These are phyloP conservation scores for Eubasilissa regina DNA, from an alignment of 1,140 invertebrate species.

Conservation along the genomic window DNA sequence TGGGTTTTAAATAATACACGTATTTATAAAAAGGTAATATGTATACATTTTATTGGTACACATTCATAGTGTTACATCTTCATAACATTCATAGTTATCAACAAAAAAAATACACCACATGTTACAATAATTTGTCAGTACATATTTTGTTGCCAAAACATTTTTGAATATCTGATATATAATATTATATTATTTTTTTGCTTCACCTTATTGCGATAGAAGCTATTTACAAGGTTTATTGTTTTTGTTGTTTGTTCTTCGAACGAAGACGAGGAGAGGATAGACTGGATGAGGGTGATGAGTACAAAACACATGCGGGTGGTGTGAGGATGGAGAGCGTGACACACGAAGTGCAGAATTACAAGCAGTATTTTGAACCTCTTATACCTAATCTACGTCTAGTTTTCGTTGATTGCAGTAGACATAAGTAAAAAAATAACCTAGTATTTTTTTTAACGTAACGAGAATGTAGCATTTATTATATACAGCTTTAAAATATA, in stretches of 20 bases:
- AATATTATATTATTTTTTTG: constrained; percentile 10
- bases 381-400: constrained; percentile 44
- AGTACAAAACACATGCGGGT: constrained; percentile 37
- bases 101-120: constrained; percentile 41
- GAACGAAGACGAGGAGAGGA: constrained; percentile 1
- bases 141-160: constrained; percentile 32
- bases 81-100: constrained; percentile 51
- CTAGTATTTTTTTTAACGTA: background rate
- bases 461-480: too few species aligned
- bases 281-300: constrained; percentile 23
- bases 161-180: constrained; percentile 27
- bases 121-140: constrained; percentile 35
- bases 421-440: constrained; percentile 3
- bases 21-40: constrained; percentile 55
- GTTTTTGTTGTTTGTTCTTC: constrained; percentile 29
- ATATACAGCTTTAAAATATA: constrained; percentile 24
- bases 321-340: constrained; percentile 16
- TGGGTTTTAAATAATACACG: constrained; percentile 25
- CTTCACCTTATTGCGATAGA: constrained; percentile 31
- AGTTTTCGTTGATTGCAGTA: constrained; percentile 46
- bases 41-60: constrained; percentile 58
- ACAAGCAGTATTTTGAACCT: constrained; percentile 36
- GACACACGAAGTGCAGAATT: constrained; percentile 11
- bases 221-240: constrained; percentile 52
- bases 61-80: constrained; percentile 55